Conservation (phyloP, 1,140 invertebrate genomes). For the Cherax quadricarinatus region DNA sequence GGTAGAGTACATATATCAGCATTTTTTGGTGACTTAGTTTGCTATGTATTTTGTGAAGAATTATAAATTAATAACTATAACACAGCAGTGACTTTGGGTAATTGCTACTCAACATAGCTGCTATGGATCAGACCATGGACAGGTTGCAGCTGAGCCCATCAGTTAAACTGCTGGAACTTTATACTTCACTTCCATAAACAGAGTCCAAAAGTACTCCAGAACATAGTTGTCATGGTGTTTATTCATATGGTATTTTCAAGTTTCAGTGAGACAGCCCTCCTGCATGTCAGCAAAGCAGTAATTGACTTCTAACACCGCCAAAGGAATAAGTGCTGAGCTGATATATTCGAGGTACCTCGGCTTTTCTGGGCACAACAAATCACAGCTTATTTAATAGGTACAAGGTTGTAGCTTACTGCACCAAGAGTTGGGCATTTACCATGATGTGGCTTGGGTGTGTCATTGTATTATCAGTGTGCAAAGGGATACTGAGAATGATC, state of each 20-base stretch:
- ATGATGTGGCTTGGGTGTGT: slow-evolving; percentile 31
- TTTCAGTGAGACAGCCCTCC: slow-evolving; percentile 59
- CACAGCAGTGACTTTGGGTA: background rate
- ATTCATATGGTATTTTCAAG: slow-evolving; percentile 60
- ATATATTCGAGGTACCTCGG: slow-evolving; percentile 55
- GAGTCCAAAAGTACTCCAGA: background rate
- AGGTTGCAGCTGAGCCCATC: background rate
- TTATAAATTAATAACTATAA: background rate
- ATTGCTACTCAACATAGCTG: background rate
- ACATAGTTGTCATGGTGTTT: slow-evolving; percentile 5
- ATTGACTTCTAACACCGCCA: slow-evolving; percentile 48
- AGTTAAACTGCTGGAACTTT: background rate
- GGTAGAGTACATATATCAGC: background rate
- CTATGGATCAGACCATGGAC: background rate
- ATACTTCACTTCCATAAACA: background rate
- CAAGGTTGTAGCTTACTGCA: slow-evolving; percentile 29
- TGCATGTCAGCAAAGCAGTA: slow-evolving; percentile 62
- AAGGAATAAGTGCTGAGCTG: slow-evolving; percentile 58
- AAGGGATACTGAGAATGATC: slow-evolving; percentile 14
- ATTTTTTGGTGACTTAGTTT: background rate
- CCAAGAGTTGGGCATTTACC: slow-evolving; percentile 32
- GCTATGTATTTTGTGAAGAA: background rate
- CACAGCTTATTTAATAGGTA: slow-evolving; percentile 38
- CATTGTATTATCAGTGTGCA: slow-evolving; percentile 12
- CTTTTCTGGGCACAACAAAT: slow-evolving; percentile 42